phyloP scores from a whole-genome alignment of 2,888 invertebrate genomes.

The Eupithecia subfuscata region DNA sequence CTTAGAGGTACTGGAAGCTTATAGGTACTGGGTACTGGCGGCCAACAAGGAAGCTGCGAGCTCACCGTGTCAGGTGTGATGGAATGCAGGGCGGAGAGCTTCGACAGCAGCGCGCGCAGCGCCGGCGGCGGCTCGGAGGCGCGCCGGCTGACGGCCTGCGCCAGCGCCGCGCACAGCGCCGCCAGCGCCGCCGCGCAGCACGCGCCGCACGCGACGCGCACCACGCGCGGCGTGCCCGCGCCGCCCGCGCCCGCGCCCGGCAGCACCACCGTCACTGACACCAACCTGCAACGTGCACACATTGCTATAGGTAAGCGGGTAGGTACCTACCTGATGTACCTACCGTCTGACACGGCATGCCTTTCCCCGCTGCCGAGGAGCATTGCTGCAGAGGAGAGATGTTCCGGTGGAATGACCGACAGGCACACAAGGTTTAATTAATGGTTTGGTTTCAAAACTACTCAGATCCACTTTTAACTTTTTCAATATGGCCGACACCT shows the following conservation, averaged over 20 bases:
- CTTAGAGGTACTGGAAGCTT: no score
- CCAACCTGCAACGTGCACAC: slow-evolving; percentile 59
- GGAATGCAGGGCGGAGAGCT: slow-evolving; percentile 18
- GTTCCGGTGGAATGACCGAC: no score
- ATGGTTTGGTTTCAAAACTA: no score
- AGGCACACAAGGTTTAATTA: no score
- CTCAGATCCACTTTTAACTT: no score
- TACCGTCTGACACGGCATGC: no score
- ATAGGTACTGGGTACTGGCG: neutral
- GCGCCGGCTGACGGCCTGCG: slow-evolving; percentile 32
- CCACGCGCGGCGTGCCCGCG: slow-evolving; percentile 23
- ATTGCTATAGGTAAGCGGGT: no score
- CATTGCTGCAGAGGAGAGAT: no score
- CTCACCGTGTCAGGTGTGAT: slow-evolving; percentile 51
- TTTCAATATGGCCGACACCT: no score
- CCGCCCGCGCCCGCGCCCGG: slow-evolving; percentile 42
- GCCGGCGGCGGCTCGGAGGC: slow-evolving; percentile 49
- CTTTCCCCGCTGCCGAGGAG: no score
- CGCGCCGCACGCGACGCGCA: slow-evolving; percentile 18
- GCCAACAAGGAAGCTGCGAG: neutral
- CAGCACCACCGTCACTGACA: slow-evolving; percentile 59
- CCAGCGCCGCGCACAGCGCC: slow-evolving; percentile 25
- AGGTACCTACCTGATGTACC: no score
- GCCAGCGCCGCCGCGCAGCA: slow-evolving; percentile 29
- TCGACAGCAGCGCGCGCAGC: slow-evolving; percentile 30